A percentile compares a stretch with the other conserved stretches of the same genome.
phyloP scores from a whole-genome alignment of 2,113 vertebrate genomes.

The Sardina pilchardus region DNA sequence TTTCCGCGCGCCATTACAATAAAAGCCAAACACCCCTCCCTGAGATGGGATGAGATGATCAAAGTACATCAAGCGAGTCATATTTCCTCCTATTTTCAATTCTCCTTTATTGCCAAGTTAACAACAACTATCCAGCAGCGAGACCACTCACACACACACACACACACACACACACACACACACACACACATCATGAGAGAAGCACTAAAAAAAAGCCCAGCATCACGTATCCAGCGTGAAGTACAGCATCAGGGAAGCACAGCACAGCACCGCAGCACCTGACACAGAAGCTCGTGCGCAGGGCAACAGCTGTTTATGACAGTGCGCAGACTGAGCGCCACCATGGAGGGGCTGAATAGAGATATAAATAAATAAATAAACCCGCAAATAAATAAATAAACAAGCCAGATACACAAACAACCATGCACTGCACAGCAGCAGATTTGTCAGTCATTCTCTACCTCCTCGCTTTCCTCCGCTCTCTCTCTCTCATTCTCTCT shows the following conservation, averaged over 20 bases:
- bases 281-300: conserved; percentile 36
- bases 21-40: background rate
- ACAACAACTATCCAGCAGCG: conserved; percentile 31
- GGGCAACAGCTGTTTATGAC: conserved; percentile 73
- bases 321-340: conserved; percentile 42
- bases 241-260: conserved; percentile 55
- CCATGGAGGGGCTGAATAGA: conserved; percentile 28
- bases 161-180: conserved; percentile 13
- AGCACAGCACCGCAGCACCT: conserved; percentile 57
- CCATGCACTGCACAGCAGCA: conserved; percentile 15
- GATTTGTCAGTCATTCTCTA: conserved; percentile 28
- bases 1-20: background rate
- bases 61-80: conserved; percentile 36
- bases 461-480: conserved; percentile 27
- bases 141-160: background rate
- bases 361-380: conserved; percentile 7
- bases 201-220: conserved; percentile 42
- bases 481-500: conserved; percentile 26
- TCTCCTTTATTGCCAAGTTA: conserved; percentile 44
- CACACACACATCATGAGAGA: conserved; percentile 26
- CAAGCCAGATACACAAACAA: background rate
- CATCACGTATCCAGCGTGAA: conserved; percentile 64
- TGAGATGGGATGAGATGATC: background rate
- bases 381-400: background rate
- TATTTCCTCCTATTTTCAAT: conserved; percentile 33